Evolutionary conservation across 2,797 vertebrate species (phyloP), one percentile per base, ranked within the genome.

Genomic region (Neostethus bicornis): DNA sequence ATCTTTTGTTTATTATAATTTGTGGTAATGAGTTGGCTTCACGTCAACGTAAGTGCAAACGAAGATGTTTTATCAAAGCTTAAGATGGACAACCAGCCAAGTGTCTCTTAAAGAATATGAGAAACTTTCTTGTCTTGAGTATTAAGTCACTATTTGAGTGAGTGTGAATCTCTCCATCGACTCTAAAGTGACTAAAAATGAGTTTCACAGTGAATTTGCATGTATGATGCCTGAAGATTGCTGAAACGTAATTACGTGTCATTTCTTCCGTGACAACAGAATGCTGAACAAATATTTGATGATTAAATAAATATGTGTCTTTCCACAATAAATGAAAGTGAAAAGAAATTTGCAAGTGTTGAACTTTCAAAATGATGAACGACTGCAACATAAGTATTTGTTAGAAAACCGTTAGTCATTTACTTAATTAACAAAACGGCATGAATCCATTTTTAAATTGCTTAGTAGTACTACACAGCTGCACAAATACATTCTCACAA

Each of bases 61-160:
- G 35, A 25, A 9, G 48, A 43, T 5, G 4, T 3, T 59, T 20
- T 19, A 7, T 17, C 25, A 14, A 61, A 60, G 39, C 31, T 48
- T 21, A 10, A 53, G 23, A 25, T 3, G 0, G 46, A 1, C 38
- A 32, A 46, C 39, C 5, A 39, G n/a, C 48, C 35, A 4, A 11
- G 6, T n/a, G 23, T 8, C 43, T 38, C 32, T 29, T 31, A 56
- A 31, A 13, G 43, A 8, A 38, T n/a, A 26, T 31, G 12, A 51
- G 4, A 6, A 19, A 32, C 10, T 14, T 43, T 34, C 23, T 38
- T n/a, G n/a, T n/a, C n/a, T n/a, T n/a, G n/a, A n/a, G n/a, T n/a
- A n/a, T n/a, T n/a, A n/a, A n/a, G 7, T 41, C 7, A 39, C 19
- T 12, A 32, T 28, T 44, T 59, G 13, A 38, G 2, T 10, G 14